A percentile compares a stretch with the other conserved stretches of the same genome.
These are phyloP conservation scores for Antheraea yamamai DNA, from an alignment of 2,888 invertebrate species.

Conservation along the genomic window DNA sequence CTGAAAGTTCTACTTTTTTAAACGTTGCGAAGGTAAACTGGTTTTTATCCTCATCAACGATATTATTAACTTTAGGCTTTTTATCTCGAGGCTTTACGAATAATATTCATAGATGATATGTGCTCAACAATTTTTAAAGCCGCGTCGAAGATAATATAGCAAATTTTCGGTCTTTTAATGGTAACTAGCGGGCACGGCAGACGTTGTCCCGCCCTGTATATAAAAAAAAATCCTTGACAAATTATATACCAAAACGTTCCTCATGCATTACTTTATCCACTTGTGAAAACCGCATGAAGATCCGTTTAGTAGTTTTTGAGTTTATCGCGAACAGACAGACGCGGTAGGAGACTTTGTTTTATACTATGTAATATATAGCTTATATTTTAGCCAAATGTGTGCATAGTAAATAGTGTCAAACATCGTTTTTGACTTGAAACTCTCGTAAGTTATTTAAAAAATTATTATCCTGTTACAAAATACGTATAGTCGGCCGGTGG, in stretches of 20 bases:
- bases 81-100: conserved; percentile 1
- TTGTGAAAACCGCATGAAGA: too few species aligned
- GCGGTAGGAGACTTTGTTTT: too few species aligned
- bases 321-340: too few species aligned
- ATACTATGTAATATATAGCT: neutral
- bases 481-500: too few species aligned
- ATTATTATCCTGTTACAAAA: too few species aligned
- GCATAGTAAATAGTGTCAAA: neutral
- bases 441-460: neutral
- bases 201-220: too few species aligned
- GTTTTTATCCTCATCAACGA: neutral
- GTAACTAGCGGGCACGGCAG: too few species aligned
- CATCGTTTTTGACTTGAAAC: neutral
- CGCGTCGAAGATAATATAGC: neutral
- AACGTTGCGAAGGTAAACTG: neutral
- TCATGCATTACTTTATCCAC: too few species aligned
- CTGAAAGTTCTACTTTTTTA: neutral
- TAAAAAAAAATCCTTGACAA: too few species aligned
- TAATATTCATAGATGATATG: neutral
- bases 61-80: neutral
- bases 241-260: too few species aligned
- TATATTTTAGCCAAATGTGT: neutral
- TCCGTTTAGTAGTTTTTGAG: too few species aligned
- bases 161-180: neutral
- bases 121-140: neutral